phyloP scores from a whole-genome alignment of 2,888 invertebrate species.

The Sussaba pulchella region DNA sequence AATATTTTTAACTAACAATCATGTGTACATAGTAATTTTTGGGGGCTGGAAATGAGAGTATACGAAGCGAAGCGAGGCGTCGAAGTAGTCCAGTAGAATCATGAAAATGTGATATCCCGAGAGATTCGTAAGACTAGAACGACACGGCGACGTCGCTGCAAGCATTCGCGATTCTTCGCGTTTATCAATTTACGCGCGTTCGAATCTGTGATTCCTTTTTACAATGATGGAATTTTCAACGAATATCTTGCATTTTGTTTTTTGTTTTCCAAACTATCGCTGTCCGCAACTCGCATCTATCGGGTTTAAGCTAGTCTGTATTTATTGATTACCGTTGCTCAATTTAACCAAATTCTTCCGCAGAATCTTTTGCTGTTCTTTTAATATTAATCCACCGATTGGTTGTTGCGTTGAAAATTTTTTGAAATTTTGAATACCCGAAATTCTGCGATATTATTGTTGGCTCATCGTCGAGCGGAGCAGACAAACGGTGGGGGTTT shows the following conservation, averaged over 20 bases:
- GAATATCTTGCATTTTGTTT: background rate
- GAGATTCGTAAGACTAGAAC: background rate
- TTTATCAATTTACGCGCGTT: slow-evolving; percentile 1
- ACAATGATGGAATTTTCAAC: slow-evolving; percentile 2
- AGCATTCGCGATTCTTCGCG: too few relatives aligned
- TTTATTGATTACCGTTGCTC: background rate
- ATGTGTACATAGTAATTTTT: slow-evolving; percentile 11
- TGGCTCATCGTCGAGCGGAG: background rate
- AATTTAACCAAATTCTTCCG: background rate
- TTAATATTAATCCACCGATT: too few relatives aligned
- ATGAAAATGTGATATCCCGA: background rate
- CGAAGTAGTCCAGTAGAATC: background rate
- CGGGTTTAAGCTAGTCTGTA: background rate
- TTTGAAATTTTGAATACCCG: too few relatives aligned
- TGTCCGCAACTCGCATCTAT: background rate
- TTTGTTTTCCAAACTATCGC: background rate
- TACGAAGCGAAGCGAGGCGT: background rate
- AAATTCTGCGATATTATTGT: too few relatives aligned
- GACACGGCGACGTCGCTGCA: too few relatives aligned
- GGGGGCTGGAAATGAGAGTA: background rate
- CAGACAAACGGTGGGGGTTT: background rate
- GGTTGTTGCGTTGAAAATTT: too few relatives aligned
- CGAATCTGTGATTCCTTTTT: slow-evolving; percentile 36
- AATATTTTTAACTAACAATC: slow-evolving; percentile 18
- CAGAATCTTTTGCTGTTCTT: background rate